Evolutionary conservation across 2,113 vertebrate species (phyloP).

Genomic region (Cinclus cinclus): DNA sequence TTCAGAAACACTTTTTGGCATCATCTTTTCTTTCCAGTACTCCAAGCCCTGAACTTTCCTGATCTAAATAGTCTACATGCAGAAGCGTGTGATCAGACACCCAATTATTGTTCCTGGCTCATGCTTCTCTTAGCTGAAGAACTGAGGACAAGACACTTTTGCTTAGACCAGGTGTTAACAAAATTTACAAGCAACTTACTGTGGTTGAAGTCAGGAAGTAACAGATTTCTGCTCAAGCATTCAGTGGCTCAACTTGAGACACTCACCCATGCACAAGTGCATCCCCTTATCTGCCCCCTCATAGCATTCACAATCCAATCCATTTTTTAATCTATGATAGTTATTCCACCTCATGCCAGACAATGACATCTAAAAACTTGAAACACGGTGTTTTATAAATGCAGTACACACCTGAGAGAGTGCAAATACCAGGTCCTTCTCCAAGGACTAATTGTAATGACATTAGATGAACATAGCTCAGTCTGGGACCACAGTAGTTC

Average conservation of each 20-base stretch:
- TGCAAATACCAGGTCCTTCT: not conserved
- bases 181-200: not conserved
- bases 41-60: not conserved
- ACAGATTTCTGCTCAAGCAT: not conserved
- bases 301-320: not conserved
- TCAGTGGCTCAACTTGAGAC: not conserved
- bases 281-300: not conserved
- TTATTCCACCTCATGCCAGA: not conserved
- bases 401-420: not conserved
- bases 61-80: not conserved
- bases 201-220: not conserved
- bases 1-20: not conserved
- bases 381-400: not conserved
- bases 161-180: not conserved
- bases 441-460: not conserved
- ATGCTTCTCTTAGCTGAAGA: not conserved
- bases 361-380: not conserved
- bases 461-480: not conserved
- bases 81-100: not conserved
- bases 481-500: not conserved
- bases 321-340: not conserved
- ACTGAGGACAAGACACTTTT: not conserved
- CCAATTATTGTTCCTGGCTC: not conserved
- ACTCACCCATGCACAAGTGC: rapidly evolving
- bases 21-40: not conserved